Conservation (phyloP, 2,113 vertebrate species). For the Nibea coibor region DNA sequence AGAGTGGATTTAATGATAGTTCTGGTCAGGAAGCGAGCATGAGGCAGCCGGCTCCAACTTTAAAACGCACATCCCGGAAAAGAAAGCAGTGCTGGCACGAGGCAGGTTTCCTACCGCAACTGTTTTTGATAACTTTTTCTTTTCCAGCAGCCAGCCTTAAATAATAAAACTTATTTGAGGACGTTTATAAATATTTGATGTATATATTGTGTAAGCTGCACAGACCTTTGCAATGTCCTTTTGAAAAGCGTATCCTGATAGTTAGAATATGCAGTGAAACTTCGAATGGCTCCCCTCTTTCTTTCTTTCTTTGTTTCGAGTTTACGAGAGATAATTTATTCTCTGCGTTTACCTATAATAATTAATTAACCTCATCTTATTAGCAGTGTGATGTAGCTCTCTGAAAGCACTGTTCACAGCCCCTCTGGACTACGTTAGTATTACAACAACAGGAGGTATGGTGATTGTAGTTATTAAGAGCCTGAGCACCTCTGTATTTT, state of each 20-base stretch:
- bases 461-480: constrained; percentile 30
- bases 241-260: constrained; percentile 48
- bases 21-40: constrained; percentile 17
- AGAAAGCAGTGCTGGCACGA: constrained; percentile 32
- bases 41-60: constrained; percentile 15
- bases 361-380: constrained; percentile 36
- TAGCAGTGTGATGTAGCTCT: constrained; percentile 60
- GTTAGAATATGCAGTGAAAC: constrained; percentile 45
- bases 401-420: constrained; percentile 12
- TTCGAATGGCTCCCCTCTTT: constrained; percentile 1
- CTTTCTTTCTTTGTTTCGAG: constrained; percentile 36
- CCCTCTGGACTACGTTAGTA: constrained; percentile 39
- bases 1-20: constrained; percentile 3
- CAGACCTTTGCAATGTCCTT: constrained; percentile 55
- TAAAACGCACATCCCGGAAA: constrained; percentile 11
- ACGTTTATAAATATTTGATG: constrained; percentile 66
- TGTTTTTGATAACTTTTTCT: constrained; percentile 59
- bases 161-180: constrained; percentile 52
- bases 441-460: constrained; percentile 16
- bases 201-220: constrained; percentile 65
- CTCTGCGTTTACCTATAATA: constrained; percentile 36
- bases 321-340: constrained; percentile 48
- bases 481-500: constrained; percentile 52
- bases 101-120: constrained; percentile 35
- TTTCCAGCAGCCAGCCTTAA: constrained; percentile 70